These are phyloP conservation scores for Sorex maritimensis DNA, from an alignment of 2,797 vertebrate genomes.

Conservation along the genomic window DNA sequence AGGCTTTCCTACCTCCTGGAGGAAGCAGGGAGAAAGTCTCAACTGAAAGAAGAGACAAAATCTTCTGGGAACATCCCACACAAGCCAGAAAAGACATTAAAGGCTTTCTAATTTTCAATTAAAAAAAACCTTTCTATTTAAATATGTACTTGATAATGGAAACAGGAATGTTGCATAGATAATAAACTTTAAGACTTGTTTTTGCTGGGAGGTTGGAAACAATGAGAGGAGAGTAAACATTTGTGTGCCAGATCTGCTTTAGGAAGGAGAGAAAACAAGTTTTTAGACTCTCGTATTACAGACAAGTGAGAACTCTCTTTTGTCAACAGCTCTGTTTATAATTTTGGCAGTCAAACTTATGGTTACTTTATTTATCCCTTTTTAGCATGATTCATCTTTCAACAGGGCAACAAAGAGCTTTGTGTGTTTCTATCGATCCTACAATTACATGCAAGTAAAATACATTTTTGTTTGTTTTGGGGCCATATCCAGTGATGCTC, in stretches of 20 bases:
- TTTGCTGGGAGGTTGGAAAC: slow-evolving; percentile 20
- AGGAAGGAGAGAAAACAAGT: slow-evolving; percentile 39
- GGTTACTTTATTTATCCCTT: slow-evolving; percentile 47
- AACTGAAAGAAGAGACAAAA: not conserved
- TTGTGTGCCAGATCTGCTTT: slow-evolving; percentile 22
- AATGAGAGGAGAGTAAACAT: slow-evolving; percentile 21
- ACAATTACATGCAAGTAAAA: slow-evolving; percentile 39
- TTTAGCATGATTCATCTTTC: slow-evolving; percentile 40
- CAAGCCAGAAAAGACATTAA: slow-evolving; percentile 55
- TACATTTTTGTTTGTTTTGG: not conserved
- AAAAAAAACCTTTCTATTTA: not conserved
- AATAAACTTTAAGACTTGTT: slow-evolving; percentile 56
- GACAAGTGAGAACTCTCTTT: slow-evolving; percentile 12
- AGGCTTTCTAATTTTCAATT: slow-evolving; percentile 53
- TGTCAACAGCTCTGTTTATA: slow-evolving; percentile 32
- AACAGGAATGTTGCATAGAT: slow-evolving; percentile 7
- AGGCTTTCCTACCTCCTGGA: not conserved
- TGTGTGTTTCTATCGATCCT: slow-evolving; percentile 40
- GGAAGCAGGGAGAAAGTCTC: slow-evolving; percentile 7
- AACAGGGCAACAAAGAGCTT: not conserved
- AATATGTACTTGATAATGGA: slow-evolving; percentile 26
- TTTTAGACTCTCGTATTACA: slow-evolving; percentile 28
- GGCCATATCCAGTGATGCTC: no score
- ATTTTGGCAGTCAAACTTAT: not conserved
- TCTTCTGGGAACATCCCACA: not conserved